Evolutionary conservation across 2,888 invertebrate species (phyloP).

Genomic region (Mythimna impura): DNA sequence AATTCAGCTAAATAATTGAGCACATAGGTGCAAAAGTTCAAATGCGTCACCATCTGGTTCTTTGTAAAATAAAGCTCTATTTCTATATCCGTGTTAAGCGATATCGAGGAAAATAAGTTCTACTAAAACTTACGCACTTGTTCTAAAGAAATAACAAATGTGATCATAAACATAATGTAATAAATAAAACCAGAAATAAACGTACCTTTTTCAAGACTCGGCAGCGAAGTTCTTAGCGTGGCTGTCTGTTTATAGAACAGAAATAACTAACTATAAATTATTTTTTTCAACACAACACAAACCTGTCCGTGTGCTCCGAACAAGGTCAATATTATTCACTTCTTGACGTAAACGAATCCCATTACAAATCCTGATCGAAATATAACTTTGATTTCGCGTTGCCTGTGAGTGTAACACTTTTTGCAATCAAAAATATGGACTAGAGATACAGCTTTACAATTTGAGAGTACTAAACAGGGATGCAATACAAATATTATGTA

Average conservation of each 20-base stretch:
- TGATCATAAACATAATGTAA: not conserved
- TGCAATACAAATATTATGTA: not conserved
- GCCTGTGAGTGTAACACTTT: not conserved
- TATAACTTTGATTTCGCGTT: slow-evolving; percentile 30
- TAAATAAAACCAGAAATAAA: not conserved
- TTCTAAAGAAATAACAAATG: not conserved
- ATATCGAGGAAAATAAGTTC: not conserved
- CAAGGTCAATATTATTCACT: slow-evolving; percentile 62
- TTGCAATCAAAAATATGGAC: not conserved
- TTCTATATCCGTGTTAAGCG: slow-evolving; percentile 20
- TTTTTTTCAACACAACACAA: slow-evolving; percentile 46
- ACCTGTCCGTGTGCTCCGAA: slow-evolving; percentile 52
- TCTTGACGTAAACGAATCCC: slow-evolving; percentile 36
- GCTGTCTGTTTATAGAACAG: slow-evolving; percentile 23
- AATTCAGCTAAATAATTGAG: slow-evolving; percentile 25
- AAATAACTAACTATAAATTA: slow-evolving; percentile 42
- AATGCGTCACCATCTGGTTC: slow-evolving; percentile 43
- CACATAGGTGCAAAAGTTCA: slow-evolving; percentile 16
- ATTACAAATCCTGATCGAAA: slow-evolving; percentile 20
- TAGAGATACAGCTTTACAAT: not conserved
- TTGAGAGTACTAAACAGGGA: slow-evolving; percentile 4
- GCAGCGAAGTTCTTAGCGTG: slow-evolving; percentile 8
- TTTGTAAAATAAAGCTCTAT: slow-evolving; percentile 20
- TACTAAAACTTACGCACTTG: not conserved
- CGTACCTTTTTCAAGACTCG: slow-evolving; percentile 47